Evolutionary conservation across 1,140 invertebrate species (phyloP), one percentile per base, ranked within the genome.

Genomic region (Drosophila mauritiana): DNA sequence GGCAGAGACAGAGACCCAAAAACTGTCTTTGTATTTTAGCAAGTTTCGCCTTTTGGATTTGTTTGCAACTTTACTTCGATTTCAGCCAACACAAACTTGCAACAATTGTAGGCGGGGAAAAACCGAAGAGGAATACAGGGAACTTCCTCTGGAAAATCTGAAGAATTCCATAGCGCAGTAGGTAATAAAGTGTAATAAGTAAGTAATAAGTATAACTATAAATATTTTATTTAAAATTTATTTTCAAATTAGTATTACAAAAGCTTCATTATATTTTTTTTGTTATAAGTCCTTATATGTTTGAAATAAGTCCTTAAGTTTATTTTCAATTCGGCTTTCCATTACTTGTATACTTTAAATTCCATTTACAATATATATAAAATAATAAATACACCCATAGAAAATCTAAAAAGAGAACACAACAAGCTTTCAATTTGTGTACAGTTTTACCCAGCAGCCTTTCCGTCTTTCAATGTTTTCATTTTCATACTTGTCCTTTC

Each of bases 11-110:
- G 17, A 45, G 52, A 52, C 52, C 52, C 73, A 58, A 53, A 53
- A 56, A 56, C 74, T 75, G 68, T 75, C 74, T 75, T 81, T 79
- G 65, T 79, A 65, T 79, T 78, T 70, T 78, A 39, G 69, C 51
- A 75, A 72, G 73, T 76, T 78, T 80, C 79, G 70, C 83, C 76
- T 65, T 69, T 76, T 63, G 42, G 58, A 78, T 76, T 82, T 82
- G 75, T 82, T 88, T 82, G 70, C 52, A 83, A 88, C 83, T 88
- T 88, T 82, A 73, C 83, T 86, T 88, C 79, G 83, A 88, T 88
- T 88, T 88, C 75, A 81, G 73, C 63, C 46, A 80, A 67, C 62
- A 80, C 48, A 76, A 80, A 76, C 48, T 78, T 62, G 52, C 62
- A 64, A 17, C 13, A 40, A 46, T 43, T 34, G 57, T 43, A n/a